Evolutionary conservation across 2,797 vertebrate genomes (phyloP).

Genomic region (Nannoperca obscura): DNA sequence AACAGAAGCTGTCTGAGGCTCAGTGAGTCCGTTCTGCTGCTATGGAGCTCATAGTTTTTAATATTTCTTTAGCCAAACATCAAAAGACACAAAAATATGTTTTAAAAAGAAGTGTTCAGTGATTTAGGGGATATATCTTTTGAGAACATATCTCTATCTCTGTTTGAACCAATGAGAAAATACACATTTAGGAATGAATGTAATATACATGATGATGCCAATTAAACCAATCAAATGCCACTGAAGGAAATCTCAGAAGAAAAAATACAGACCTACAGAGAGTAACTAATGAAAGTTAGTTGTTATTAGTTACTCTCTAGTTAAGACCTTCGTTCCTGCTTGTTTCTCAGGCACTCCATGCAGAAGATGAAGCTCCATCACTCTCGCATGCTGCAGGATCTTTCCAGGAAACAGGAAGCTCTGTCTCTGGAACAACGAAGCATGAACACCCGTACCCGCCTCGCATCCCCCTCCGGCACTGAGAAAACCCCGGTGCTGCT

Average conservation of each 20-base stretch:
- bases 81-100: too few species aligned
- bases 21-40: conserved; percentile 85
- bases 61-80: too few species aligned
- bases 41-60: not conserved
- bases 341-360: conserved; percentile 75
- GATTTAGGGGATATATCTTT: not conserved
- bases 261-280: not conserved
- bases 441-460: conserved; percentile 73
- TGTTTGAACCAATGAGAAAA: not conserved
- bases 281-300: not conserved
- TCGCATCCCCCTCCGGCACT: conserved; percentile 22
- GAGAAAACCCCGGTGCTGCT: conserved; percentile 29
- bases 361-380: conserved; percentile 84
- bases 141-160: not conserved
- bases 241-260: not conserved
- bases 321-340: not conserved
- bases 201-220: not conserved
- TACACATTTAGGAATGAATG: not conserved
- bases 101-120: not conserved
- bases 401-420: conserved; percentile 81
- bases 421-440: conserved; percentile 82
- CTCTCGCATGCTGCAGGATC: conserved; percentile 78
- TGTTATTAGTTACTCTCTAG: too few species aligned
- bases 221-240: not conserved
- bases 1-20: conserved; percentile 88